Base-by-base conservation (phyloP, 2,797 vertebrate species). In the Euthynnus affinis region DNA sequence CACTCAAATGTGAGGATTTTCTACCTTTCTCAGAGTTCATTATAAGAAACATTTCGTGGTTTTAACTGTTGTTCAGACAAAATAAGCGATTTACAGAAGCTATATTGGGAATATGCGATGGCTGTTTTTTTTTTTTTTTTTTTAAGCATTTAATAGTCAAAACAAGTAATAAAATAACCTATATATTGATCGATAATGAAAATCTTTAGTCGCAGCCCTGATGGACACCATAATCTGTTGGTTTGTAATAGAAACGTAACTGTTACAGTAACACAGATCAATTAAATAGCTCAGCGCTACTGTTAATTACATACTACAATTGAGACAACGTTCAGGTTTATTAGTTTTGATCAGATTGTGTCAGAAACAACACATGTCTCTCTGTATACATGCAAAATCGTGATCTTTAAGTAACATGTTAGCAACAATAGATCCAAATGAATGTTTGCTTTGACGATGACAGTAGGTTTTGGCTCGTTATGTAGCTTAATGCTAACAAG, bases 401-500 rank as follows among this genome's bases (percentile, higher is more conserved):
- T 17, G 5, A 25, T 18, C 60, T 20, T 1, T n/a, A 17, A 9
- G 9, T 25, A 64, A n/a, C 4, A 25, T 6, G 10, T 15, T 13
- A 25, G 13, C 1, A 29, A 64, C 40, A 74, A 22, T 4, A 67
- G 12, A 25, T 2, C 27, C 44, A 15, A 32, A 2, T n/a, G 13
- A 15, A n/a, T 6, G 4, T 12, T 10, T 71, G 42, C 59, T 63
- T n/a, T 44, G 5, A 69, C 53, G 75, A 42, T 59, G 68, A 62
- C 53, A 75, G 64, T 5, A 27, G 40, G 20, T 23, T 59, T 40
- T 25, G 18, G 20, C 34, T 70, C 40, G 67, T 76, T 84, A 83
- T 84, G 82, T 42, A 52, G 76, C 81, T 70, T 20, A 70, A 78
- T 62, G 89, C 83, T 88, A 89, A 74, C 37, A 8, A 13, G 10